Conservation (phyloP, 2,888 invertebrate species). For the Exocentrus adspersus region DNA sequence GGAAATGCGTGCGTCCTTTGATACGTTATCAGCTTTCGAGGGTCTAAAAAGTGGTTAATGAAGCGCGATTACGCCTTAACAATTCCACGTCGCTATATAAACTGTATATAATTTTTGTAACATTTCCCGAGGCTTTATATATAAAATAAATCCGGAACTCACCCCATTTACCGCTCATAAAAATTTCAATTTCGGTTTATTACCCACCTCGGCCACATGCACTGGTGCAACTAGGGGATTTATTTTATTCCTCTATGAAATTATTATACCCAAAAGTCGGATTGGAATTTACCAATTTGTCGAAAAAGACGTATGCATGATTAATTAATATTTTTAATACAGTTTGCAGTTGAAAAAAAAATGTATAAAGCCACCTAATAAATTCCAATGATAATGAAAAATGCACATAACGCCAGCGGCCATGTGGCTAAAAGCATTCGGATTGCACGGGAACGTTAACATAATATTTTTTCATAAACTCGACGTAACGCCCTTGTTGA, state of each 20-base stretch:
- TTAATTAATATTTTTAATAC: too few species aligned
- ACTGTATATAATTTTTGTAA: too few species aligned
- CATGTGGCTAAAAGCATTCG: slow-evolving; percentile 20
- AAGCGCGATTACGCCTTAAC: neutral
- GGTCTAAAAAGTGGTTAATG: neutral
- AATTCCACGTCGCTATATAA: too few species aligned
- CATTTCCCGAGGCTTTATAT: too few species aligned
- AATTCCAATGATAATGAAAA: slow-evolving; percentile 27
- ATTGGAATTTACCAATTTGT: too few species aligned
- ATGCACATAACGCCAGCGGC: slow-evolving; percentile 9
- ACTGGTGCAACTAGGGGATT: neutral
- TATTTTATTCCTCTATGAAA: neutral
- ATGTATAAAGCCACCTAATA: slow-evolving; percentile 7
- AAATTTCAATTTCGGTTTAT: neutral
- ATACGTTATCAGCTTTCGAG: neutral
- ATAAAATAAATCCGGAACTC: too few species aligned
- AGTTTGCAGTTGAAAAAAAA: too few species aligned
- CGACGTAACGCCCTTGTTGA: neutral
- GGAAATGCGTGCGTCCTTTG: neutral
- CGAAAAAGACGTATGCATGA: too few species aligned
- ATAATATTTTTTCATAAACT: slow-evolving; percentile 22
- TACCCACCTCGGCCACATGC: neutral
- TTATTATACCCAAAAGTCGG: too few species aligned
- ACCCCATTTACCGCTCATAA: too few species aligned
- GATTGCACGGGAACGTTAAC: slow-evolving; percentile 11